Evolutionary conservation across 1,140 invertebrate genomes (phyloP).

Genomic region (Steinernema khuongi): DNA sequence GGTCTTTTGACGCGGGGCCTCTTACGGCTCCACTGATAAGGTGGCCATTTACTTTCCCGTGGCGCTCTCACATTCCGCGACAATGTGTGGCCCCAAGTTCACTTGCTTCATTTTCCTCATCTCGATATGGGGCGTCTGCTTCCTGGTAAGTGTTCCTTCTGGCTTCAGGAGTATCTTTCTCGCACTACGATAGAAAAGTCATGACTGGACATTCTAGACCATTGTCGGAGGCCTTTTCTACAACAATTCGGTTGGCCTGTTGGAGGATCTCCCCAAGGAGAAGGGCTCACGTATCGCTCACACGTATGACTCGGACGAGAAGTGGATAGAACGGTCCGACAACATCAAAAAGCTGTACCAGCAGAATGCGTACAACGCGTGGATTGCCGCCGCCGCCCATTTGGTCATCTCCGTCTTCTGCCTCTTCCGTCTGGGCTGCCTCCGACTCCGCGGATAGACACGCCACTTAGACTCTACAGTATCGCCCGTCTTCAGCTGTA

Average conservation of each 20-base stretch:
- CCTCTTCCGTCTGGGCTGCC: not conserved
- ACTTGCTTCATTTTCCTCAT: constrained; percentile 37
- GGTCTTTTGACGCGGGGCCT: not conserved
- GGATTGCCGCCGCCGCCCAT: constrained; percentile 38
- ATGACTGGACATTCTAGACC: constrained; percentile 28
- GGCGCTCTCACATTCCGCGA: not conserved
- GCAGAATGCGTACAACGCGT: constrained; percentile 45
- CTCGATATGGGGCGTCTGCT: constrained; percentile 45
- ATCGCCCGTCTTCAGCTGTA: not conserved
- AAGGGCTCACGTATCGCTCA: not conserved
- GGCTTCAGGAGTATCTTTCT: constrained; percentile 6
- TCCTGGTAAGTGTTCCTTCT: constrained; percentile 43
- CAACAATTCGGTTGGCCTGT: constrained; percentile 47
- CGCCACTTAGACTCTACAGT: not conserved
- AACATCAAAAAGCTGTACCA: constrained; percentile 39
- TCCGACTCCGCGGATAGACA: not conserved
- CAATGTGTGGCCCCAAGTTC: constrained; percentile 29
- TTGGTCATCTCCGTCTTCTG: constrained; percentile 23
- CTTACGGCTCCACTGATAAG: not conserved
- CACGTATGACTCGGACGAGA: not conserved
- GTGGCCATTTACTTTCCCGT: not conserved
- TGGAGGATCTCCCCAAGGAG: constrained; percentile 45
- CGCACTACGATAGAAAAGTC: constrained; percentile 15
- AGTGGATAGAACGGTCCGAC: constrained; percentile 28
- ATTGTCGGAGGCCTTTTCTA: constrained; percentile 47